These are phyloP conservation scores for Meganola albula DNA, from an alignment of 2,888 invertebrate species.

Conservation along the genomic window DNA sequence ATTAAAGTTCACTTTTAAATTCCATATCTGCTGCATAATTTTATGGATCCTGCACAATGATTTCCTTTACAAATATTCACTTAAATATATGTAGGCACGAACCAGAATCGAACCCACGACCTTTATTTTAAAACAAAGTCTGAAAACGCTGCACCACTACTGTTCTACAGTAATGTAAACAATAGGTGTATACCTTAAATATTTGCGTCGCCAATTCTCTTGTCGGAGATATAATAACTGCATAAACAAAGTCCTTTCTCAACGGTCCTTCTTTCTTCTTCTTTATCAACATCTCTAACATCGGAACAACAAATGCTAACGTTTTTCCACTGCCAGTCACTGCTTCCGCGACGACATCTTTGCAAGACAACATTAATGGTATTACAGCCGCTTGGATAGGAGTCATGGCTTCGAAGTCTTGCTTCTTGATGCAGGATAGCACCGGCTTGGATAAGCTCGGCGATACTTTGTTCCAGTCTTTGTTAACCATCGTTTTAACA, in stretches of 20 bases:
- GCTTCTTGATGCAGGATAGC: conserved; percentile 67
- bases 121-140: no score
- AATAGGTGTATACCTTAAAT: conserved; percentile 79
- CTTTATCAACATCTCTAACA: conserved; percentile 88
- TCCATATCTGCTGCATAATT: no score
- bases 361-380: conserved; percentile 90
- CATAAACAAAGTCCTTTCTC: conserved; percentile 87
- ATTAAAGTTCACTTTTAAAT: no score
- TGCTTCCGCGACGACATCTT: conserved; percentile 98
- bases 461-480: conserved; percentile 58
- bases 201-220: conserved; percentile 96
- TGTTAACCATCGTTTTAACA: conserved; percentile 53
- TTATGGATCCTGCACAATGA: no score
- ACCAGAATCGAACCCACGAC: no score
- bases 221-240: conserved; percentile 95
- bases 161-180: no score
- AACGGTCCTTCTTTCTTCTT: conserved; percentile 80
- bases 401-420: conserved; percentile 76
- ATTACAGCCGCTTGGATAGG: conserved; percentile 91
- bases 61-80: no score
- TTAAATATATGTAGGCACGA: no score
- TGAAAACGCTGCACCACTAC: no score
- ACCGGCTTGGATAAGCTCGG: conserved; percentile 70
- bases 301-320: conserved; percentile 94
- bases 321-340: conserved; percentile 99